Conservation (phyloP, 1,140 invertebrate species). For the Drosophila ficusphila region DNA sequence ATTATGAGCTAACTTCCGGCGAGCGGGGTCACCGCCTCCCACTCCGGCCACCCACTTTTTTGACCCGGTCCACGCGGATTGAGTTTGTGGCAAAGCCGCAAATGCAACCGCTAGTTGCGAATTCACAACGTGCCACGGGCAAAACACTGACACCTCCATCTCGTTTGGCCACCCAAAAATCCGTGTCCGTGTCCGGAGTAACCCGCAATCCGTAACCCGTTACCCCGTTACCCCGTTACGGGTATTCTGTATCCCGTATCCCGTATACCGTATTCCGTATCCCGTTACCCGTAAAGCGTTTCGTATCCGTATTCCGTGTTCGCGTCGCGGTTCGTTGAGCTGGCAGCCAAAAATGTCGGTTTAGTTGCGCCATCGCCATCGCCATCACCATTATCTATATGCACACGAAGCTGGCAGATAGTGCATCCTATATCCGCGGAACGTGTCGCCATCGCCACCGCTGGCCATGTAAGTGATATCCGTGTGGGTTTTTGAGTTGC, state of each 20-base stretch:
- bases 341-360: constrained; percentile 65
- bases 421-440: constrained; percentile 27
- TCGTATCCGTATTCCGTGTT: constrained; percentile 29
- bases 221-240: too few species aligned
- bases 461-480: constrained; percentile 75
- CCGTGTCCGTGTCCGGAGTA: background rate
- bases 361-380: constrained; percentile 55
- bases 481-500: constrained; percentile 50
- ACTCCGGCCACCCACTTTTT: too few species aligned
- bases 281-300: constrained; percentile 1
- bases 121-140: constrained; percentile 72
- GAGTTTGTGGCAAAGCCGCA: constrained; percentile 61
- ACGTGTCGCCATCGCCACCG: constrained; percentile 41
- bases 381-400: constrained; percentile 66
- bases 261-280: background rate
- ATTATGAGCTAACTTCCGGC: constrained; percentile 59
- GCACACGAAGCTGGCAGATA: constrained; percentile 17
- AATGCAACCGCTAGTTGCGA: constrained; percentile 63
- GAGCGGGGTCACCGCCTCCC: constrained; percentile 26
- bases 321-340: constrained; percentile 53
- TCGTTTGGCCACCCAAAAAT: background rate
- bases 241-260: background rate
- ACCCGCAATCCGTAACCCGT: background rate
- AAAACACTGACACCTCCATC: constrained; percentile 60
- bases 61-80: constrained; percentile 19